These are phyloP conservation scores for Monoplex corrugatus DNA, from an alignment of 2,888 invertebrate genomes.

Conservation along the genomic window DNA sequence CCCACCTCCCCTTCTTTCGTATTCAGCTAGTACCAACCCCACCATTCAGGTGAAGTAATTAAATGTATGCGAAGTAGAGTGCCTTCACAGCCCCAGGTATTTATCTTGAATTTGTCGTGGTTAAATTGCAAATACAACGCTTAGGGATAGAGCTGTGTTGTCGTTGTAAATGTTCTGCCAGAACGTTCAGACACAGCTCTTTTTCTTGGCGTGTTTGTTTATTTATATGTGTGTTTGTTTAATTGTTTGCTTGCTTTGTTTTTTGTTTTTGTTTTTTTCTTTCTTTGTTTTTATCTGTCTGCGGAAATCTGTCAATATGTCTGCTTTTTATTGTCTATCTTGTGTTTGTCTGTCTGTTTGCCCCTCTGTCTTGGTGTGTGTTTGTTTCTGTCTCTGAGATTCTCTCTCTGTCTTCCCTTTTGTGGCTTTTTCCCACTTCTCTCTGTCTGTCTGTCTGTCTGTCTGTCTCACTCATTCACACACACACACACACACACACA, in stretches of 20 bases:
- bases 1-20: background rate
- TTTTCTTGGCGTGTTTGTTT: background rate
- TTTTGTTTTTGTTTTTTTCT: background rate
- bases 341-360: background rate
- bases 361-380: background rate
- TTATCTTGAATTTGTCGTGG: background rate
- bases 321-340: too few species aligned
- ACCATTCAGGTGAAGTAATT: background rate
- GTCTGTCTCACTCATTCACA: too few species aligned
- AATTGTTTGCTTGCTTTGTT: background rate
- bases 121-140: constrained; percentile 15
- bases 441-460: too few species aligned
- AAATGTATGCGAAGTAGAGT: background rate
- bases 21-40: background rate
- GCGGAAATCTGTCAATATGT: background rate
- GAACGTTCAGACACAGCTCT: too few species aligned
- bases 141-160: background rate
- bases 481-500: too few species aligned
- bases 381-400: too few species aligned
- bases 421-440: background rate
- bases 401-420: background rate
- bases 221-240: background rate
- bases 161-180: too few species aligned
- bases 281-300: background rate
- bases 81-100: background rate